Percentiles rank a stretch among this genome's conserved stretches.
phyloP scores from a whole-genome alignment of 1,140 invertebrate species.

The Drosophila saltans region DNA sequence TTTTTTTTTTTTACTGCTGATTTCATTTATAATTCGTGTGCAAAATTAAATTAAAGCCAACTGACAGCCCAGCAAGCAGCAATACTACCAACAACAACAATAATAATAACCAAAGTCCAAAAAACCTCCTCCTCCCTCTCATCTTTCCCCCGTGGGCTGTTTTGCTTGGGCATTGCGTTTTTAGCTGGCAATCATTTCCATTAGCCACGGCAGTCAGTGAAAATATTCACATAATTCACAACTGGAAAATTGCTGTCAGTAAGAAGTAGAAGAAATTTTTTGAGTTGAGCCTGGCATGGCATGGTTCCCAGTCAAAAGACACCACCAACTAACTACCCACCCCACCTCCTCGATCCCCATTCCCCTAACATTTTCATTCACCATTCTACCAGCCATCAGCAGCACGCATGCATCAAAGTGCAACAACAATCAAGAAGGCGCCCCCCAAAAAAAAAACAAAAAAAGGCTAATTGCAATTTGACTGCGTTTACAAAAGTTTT shows the following conservation, averaged over 20 bases:
- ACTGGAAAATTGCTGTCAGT: conserved; percentile 80
- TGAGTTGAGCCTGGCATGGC: conserved; percentile 50
- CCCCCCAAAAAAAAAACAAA: conserved; percentile 36
- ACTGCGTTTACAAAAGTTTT: conserved; percentile 76
- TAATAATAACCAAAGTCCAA: conserved; percentile 14
- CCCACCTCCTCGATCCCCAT: background rate
- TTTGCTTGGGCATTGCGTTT: conserved; percentile 57
- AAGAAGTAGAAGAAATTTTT: conserved; percentile 50
- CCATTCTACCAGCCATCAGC: conserved; percentile 8
- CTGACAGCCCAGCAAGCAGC: conserved; percentile 60
- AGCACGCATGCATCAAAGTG: conserved; percentile 77
- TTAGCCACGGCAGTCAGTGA: conserved; percentile 70
- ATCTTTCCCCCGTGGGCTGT: conserved; percentile 18
- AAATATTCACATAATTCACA: conserved; percentile 80
- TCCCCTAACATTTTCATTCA: conserved; percentile 8
- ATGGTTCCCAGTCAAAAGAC: conserved; percentile 17
- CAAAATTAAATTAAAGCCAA: conserved; percentile 82
- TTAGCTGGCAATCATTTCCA: conserved; percentile 81
- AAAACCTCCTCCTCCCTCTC: background rate
- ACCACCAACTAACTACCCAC: background rate
- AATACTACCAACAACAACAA: conserved; percentile 20
- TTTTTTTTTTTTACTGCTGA: conserved; percentile 53
- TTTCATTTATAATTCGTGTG: conserved; percentile 82
- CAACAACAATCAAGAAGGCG: conserved; percentile 65
- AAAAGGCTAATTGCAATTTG: conserved; percentile 79